A percentile compares a stretch with the other conserved stretches of the same genome.
phyloP scores from a whole-genome alignment of 2,113 vertebrate species.

The Nothoprocta pentlandii region DNA sequence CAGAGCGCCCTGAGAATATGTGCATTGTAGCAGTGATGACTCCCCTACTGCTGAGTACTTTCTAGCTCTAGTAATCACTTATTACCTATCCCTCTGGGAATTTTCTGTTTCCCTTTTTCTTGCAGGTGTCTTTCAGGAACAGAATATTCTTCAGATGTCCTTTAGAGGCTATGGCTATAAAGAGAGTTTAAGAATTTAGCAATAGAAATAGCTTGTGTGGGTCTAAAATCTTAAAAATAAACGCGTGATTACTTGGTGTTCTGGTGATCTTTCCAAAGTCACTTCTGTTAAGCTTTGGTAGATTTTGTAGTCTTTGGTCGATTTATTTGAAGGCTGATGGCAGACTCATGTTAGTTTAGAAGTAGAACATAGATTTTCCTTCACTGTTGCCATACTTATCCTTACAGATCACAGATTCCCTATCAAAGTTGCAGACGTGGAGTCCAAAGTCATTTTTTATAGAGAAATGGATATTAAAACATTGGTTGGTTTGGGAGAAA shows the following conservation, averaged over 20 bases:
- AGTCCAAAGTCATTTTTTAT: neutral
- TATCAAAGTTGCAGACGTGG: neutral
- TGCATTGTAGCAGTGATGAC: fast-evolving
- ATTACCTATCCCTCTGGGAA: neutral
- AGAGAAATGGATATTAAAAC: neutral
- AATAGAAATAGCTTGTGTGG: neutral
- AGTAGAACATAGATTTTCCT: neutral
- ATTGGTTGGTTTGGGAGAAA: neutral
- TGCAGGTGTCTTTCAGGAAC: neutral
- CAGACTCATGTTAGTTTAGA: neutral
- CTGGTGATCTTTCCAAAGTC: neutral
- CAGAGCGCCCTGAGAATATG: neutral
- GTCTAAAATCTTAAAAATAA: neutral
- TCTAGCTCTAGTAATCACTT: neutral
- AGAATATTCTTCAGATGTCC: neutral
- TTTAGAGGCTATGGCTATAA: neutral
- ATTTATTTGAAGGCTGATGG: neutral
- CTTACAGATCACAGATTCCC: neutral
- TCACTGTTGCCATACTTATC: neutral
- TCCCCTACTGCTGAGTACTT: neutral
- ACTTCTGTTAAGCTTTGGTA: neutral
- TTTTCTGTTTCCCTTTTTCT: neutral
- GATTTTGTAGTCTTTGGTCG: neutral
- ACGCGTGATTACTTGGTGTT: neutral
- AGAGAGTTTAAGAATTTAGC: neutral